Evolutionary conservation across 2,888 invertebrate genomes (phyloP).

Genomic region (Heteropelma amictum): DNA sequence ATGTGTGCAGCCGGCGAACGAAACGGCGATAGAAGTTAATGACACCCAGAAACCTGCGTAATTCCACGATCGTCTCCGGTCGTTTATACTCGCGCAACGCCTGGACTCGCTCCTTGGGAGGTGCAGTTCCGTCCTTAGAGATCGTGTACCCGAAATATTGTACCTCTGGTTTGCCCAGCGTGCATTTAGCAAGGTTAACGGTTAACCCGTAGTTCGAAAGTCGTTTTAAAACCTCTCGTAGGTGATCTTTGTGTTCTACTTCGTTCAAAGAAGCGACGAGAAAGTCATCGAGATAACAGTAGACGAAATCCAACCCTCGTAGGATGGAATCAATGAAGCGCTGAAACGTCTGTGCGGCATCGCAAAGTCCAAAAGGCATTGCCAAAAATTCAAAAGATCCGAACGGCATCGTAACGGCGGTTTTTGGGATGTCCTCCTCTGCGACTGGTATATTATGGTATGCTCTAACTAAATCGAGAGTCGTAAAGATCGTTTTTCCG

Average conservation of each 20-base stretch:
- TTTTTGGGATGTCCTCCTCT: constrained; percentile 69
- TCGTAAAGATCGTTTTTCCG: constrained; percentile 61
- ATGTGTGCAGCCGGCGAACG: constrained; percentile 67
- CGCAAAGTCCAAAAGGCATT: too few species aligned
- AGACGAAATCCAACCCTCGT: too few species aligned
- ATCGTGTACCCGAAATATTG: constrained; percentile 6
- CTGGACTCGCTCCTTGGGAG: constrained; percentile 67
- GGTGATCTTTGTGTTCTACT: constrained; percentile 19
- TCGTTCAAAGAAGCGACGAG: constrained; percentile 59
- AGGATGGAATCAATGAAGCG: too few species aligned
- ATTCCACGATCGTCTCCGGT: constrained; percentile 63
- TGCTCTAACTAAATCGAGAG: constrained; percentile 61
- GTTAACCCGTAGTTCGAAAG: constrained; percentile 25
- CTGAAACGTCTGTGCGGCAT: too few species aligned
- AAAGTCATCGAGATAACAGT: too few species aligned
- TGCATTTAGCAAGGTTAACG: constrained; percentile 51
- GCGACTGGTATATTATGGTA: too few species aligned
- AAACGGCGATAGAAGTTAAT: constrained; percentile 72
- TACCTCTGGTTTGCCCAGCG: not conserved
- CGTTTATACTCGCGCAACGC: constrained; percentile 60
- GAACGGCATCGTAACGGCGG: constrained; percentile 59
- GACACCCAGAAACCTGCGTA: constrained; percentile 70
- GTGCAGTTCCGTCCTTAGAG: constrained; percentile 31
- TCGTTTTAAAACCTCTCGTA: constrained; percentile 14
- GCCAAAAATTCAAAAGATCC: too few species aligned